Percentiles rank a stretch among this genome's conserved stretches.
Evolutionary conservation across 2,113 vertebrate species (phyloP).

Genomic region (Chaetura pelagica): DNA sequence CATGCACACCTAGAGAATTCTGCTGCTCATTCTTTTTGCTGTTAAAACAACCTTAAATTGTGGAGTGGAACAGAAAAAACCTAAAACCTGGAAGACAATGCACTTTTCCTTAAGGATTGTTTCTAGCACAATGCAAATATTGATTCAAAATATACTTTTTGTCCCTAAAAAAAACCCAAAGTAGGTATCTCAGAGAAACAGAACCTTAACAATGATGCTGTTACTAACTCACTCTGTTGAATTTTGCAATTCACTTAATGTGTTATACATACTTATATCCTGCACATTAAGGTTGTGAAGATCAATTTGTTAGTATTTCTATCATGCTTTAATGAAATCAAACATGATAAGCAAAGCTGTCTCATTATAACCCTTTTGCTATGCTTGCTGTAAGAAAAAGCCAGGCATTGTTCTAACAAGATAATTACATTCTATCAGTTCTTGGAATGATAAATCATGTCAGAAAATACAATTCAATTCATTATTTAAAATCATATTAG

Average conservation of each 20-base stretch:
- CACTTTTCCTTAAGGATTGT: background rate
- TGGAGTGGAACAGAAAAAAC: background rate
- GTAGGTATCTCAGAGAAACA: background rate
- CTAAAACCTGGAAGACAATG: background rate
- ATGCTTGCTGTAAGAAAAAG: background rate
- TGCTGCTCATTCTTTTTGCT: background rate
- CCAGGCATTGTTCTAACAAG: background rate
- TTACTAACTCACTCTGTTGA: background rate
- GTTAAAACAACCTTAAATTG: background rate
- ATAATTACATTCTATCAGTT: background rate
- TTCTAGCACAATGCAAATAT: background rate
- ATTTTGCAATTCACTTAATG: background rate
- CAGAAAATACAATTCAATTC: slow-evolving; percentile 17
- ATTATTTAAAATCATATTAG: slow-evolving; percentile 35
- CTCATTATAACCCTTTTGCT: background rate
- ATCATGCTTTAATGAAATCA: background rate
- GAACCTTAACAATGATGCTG: background rate
- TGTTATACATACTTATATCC: background rate
- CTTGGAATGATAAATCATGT: slow-evolving; percentile 11
- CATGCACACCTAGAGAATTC: background rate
- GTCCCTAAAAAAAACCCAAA: background rate
- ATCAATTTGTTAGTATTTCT: background rate
- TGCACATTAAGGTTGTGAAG: background rate
- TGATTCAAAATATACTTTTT: background rate
- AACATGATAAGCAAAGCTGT: background rate